Evolutionary conservation across 2,113 vertebrate genomes (phyloP).

Genomic region (Leptocoma aspasia): DNA sequence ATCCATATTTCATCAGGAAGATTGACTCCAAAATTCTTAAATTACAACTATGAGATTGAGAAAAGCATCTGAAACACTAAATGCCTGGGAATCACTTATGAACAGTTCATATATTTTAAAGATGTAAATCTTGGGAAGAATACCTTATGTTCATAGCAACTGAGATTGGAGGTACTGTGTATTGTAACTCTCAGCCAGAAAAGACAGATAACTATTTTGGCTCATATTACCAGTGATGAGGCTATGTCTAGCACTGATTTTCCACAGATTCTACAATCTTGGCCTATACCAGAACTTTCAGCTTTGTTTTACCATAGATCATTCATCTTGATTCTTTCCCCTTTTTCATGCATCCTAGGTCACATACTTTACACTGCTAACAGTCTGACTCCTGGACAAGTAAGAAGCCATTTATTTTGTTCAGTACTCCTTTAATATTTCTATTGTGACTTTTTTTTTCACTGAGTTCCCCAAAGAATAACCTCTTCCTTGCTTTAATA

Average conservation of each 20-base stretch:
- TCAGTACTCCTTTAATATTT: slow-evolving; percentile 64
- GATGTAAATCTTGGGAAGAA: slow-evolving; percentile 76
- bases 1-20: slow-evolving; percentile 12
- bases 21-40: slow-evolving; percentile 39
- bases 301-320: slow-evolving; percentile 73
- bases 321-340: slow-evolving; percentile 63
- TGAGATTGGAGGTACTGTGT: slow-evolving; percentile 63
- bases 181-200: slow-evolving; percentile 73
- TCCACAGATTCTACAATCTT: slow-evolving; percentile 79
- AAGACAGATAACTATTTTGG: slow-evolving; percentile 84
- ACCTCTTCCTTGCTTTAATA: slow-evolving; percentile 79
- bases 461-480: slow-evolving; percentile 69
- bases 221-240: slow-evolving; percentile 78
- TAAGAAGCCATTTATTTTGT: slow-evolving; percentile 69
- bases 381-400: slow-evolving; percentile 68
- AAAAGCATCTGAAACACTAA: slow-evolving; percentile 60
- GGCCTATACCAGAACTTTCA: slow-evolving; percentile 70
- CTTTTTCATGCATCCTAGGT: slow-evolving; percentile 67
- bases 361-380: slow-evolving; percentile 71
- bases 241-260: slow-evolving; percentile 81
- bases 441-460: slow-evolving; percentile 71
- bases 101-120: slow-evolving; percentile 75
- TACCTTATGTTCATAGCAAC: slow-evolving; percentile 72
- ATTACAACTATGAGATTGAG: slow-evolving; percentile 48
- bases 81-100: slow-evolving; percentile 67